These are phyloP conservation scores for Monopterus albus DNA, from an alignment of 2,113 vertebrate genomes.

Conservation along the genomic window DNA sequence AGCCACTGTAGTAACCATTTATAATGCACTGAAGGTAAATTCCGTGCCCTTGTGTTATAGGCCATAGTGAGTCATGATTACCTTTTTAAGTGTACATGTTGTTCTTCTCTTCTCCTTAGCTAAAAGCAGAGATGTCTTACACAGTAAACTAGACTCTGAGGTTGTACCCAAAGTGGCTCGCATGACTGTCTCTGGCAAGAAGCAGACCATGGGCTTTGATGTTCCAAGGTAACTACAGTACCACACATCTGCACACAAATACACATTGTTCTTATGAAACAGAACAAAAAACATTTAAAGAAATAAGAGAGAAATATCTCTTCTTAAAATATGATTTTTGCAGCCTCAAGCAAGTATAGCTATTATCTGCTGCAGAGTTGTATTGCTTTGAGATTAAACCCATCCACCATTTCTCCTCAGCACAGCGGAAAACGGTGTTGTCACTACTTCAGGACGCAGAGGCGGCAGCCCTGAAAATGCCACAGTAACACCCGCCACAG, in stretches of 20 bases:
- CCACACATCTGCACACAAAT: neutral
- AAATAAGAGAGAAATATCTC: too few relatives aligned
- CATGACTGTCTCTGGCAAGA: conserved; percentile 98
- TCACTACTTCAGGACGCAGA: conserved; percentile 72
- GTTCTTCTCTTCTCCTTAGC: conserved; percentile 80
- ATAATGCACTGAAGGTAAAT: neutral
- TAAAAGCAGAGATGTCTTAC: conserved; percentile 85
- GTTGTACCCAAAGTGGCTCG: conserved; percentile 95
- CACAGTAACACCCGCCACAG: conserved; percentile 37
- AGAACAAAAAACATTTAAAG: too few relatives aligned
- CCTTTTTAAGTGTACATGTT: conserved; percentile 18
- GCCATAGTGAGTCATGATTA: neutral
- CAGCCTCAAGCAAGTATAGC: too few relatives aligned
- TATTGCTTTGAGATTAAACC: neutral
- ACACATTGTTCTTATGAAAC: neutral
- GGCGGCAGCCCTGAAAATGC: conserved; percentile 78
- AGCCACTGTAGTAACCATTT: neutral
- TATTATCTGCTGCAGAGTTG: neutral
- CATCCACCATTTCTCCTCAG: conserved; percentile 41
- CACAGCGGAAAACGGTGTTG: conserved; percentile 85
- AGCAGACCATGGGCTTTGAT: conserved; percentile 97
- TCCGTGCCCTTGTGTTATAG: neutral
- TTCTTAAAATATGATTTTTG: neutral
- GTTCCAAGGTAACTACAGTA: conserved; percentile 92
- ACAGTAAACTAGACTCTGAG: conserved; percentile 87